A percentile compares a stretch with the other conserved stretches of the same genome.
Evolutionary conservation across 2,888 invertebrate genomes (phyloP).

Genomic region (Panzeria rudis): DNA sequence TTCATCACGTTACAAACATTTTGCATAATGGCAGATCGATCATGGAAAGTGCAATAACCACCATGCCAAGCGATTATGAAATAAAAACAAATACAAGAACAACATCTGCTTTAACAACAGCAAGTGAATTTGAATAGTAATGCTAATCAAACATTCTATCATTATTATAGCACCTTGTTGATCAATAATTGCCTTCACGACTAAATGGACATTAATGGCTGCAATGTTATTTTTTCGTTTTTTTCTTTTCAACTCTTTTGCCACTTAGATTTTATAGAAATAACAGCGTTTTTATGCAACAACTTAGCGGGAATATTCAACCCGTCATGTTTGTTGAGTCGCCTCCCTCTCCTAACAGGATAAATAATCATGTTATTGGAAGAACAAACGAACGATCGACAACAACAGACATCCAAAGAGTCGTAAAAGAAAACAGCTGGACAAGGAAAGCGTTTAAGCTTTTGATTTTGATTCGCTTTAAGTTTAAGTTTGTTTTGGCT

Average conservation of each 20-base stretch:
- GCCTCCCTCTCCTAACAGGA: conserved; percentile 56
- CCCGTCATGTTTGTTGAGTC: conserved; percentile 42
- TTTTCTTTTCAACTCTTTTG: neutral
- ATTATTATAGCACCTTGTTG: conserved; percentile 82
- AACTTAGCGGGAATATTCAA: conserved; percentile 55
- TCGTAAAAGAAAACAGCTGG: conserved; percentile 58
- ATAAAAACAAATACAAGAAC: conserved; percentile 26
- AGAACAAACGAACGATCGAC: conserved; percentile 32
- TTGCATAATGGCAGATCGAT: conserved; percentile 58
- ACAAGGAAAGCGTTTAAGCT: conserved; percentile 59
- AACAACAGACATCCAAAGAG: conserved; percentile 29
- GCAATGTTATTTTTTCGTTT: conserved; percentile 21
- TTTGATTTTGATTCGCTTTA: conserved; percentile 45
- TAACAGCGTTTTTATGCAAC: conserved; percentile 29
- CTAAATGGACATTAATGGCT: conserved; percentile 80
- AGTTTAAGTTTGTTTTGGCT: conserved; percentile 28
- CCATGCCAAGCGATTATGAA: conserved; percentile 48
- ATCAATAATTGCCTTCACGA: conserved; percentile 82
- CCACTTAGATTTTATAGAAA: conserved; percentile 30
- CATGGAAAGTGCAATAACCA: conserved; percentile 63
- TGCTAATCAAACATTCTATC: conserved; percentile 71
- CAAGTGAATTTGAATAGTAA: conserved; percentile 65
- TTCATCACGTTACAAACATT: conserved; percentile 8
- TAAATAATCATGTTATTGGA: conserved; percentile 61
- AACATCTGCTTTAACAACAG: conserved; percentile 14